Base-by-base conservation (phyloP, 2,888 invertebrate species). In the Ophion slaviceki region DNA sequence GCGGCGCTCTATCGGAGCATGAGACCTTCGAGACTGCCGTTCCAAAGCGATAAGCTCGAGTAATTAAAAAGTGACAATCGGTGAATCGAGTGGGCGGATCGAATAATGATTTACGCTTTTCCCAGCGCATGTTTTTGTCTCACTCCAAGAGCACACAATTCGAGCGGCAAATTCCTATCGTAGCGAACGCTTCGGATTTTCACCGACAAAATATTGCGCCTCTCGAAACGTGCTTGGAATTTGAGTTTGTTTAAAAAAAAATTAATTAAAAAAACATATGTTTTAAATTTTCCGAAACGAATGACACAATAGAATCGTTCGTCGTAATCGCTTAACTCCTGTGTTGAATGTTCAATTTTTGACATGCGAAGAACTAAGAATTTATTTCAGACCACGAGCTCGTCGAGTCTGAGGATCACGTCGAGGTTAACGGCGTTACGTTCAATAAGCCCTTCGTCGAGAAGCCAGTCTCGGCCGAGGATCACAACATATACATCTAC, bases 391-490 rank as follows among this genome's bases (percentile, higher is more conserved):
- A 98, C 94, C 97, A 98, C 93, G 97, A 98, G 93, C 94, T 99
- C 80, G 97, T 98, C 71, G 99, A 99, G 94, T 98, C 98, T 0
- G 99, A 99, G 93, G 99, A 99, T 94, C 98, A 98, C 91, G 99
- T 99, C 4, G 99, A 99, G 95, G 98, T 99, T 70, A 98, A 99
- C 93, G 99, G 99, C 7, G 96, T 98, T 45, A 97, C 97, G 32
- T 99, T 99, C 93, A 99, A 99, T 93, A 99, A 99, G 93, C 99
- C 99, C 0, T 99, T 99, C 95, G 99, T 99, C 28, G 99, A 99
- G 95, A 99, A 99, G 93, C 99, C 99, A 0, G 98, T 99, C 8
- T 99, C 99, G 32, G 99, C 99, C 0, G 99, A 99, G 94, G 99
- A 99, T 95, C 99, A 99, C 94, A 99, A 99, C 94, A 99, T 99